Conservation (phyloP, 2,888 invertebrate species). For the Bimastos eiseni region DNA sequence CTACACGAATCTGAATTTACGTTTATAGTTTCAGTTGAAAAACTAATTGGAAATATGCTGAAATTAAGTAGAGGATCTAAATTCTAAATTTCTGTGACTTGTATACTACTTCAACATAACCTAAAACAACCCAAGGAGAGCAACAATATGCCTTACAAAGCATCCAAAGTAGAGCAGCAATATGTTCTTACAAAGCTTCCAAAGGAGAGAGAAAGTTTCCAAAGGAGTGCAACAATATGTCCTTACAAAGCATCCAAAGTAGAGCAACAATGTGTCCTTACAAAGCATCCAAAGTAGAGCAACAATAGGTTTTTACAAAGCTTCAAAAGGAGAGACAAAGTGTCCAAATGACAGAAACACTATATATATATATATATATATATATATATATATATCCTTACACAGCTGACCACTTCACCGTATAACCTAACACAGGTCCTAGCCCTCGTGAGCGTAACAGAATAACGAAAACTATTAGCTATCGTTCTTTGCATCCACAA, state of each 20-base stretch:
- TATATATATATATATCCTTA: too few species aligned
- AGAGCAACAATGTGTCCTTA: not conserved
- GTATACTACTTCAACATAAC: not conserved
- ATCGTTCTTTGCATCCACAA: not conserved
- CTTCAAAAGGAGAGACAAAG: too few species aligned
- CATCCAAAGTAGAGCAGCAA: not conserved
- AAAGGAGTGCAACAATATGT: not conserved
- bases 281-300: not conserved
- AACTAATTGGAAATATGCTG: not conserved
- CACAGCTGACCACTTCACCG: too few species aligned
- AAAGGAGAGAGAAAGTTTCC: too few species aligned
- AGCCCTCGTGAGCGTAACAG: not conserved
- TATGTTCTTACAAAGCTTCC: not conserved
- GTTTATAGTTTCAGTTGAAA: not conserved
- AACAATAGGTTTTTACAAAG: not conserved
- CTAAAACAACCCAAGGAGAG: not conserved
- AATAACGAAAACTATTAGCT: not conserved
- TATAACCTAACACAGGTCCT: too few species aligned
- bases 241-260: not conserved
- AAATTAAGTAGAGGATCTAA: too few species aligned
- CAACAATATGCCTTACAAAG: not conserved
- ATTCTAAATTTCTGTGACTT: too few species aligned
- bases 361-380: too few species aligned
- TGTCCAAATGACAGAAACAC: too few species aligned
- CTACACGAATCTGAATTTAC: not conserved